phyloP scores from a whole-genome alignment of 2,113 vertebrate genomes.

The Hemibagrus wyckioides region DNA sequence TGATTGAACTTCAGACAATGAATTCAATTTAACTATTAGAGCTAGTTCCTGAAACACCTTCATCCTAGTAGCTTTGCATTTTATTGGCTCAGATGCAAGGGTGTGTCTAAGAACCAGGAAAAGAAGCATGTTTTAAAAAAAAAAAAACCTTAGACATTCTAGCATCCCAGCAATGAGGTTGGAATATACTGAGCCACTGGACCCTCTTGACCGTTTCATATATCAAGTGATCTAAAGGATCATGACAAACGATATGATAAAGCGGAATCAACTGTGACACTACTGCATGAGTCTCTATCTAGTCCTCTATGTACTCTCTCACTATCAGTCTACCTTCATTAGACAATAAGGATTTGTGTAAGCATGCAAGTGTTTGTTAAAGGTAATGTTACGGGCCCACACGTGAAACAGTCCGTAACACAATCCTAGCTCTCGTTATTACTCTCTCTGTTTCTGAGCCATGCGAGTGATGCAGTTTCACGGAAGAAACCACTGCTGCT shows the following conservation, averaged over 20 bases:
- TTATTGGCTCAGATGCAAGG: not conserved
- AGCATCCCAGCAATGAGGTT: constrained; percentile 62
- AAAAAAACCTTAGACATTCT: constrained; percentile 55
- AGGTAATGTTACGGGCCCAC: constrained; percentile 12
- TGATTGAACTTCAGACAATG: not conserved
- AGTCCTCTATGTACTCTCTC: constrained; percentile 64
- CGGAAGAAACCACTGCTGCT: constrained; percentile 50
- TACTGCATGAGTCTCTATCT: constrained; percentile 68
- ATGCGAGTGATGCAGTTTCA: constrained; percentile 63
- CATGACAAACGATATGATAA: constrained; percentile 66
- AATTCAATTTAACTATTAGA: not conserved
- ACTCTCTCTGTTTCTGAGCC: constrained; percentile 53
- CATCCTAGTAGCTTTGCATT: not conserved
- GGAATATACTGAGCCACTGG: constrained; percentile 62
- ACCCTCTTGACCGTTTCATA: constrained; percentile 63
- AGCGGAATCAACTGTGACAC: constrained; percentile 60
- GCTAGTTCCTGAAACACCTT: not conserved
- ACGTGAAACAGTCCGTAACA: constrained; percentile 44
- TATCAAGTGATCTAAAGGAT: constrained; percentile 71
- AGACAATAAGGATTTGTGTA: not conserved
- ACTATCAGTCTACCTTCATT: constrained; percentile 47
- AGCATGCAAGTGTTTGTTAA: constrained; percentile 41
- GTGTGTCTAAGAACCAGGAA: constrained; percentile 12
- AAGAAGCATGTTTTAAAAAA: constrained; percentile 53
- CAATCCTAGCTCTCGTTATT: constrained; percentile 5